Conservation (phyloP, 1,140 invertebrate species). For the Drosophila teissieri region DNA sequence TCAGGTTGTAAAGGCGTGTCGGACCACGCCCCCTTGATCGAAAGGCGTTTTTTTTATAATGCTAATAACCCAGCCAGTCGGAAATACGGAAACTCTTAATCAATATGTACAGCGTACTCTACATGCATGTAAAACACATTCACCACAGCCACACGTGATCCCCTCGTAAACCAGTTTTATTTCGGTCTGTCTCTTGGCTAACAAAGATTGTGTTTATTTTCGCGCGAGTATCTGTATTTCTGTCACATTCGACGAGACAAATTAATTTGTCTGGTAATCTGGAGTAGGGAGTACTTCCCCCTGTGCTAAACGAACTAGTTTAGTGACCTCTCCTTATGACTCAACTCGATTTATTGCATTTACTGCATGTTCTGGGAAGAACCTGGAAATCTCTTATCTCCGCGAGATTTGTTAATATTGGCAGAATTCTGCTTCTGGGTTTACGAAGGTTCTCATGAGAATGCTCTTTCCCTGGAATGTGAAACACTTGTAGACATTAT, state of each 20-base stretch:
- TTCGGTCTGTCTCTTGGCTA: conserved; percentile 43
- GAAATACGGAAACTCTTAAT: conserved; percentile 45
- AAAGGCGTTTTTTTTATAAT: conserved; percentile 17
- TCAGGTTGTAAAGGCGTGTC: conserved; percentile 39
- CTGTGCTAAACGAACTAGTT: conserved; percentile 18
- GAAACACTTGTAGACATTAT: conserved; percentile 26
- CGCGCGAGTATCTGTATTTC: conserved; percentile 21
- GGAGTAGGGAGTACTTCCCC: conserved; percentile 46
- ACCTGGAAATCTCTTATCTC: conserved; percentile 30
- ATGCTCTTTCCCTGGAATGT: conserved; percentile 14
- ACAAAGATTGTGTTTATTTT: conserved; percentile 36
- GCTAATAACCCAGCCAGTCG: conserved; percentile 20
- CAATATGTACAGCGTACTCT: conserved; percentile 3
- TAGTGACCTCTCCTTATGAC: conserved; percentile 29
- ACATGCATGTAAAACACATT: conserved; percentile 32
- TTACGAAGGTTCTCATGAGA: background rate
- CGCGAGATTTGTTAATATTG: background rate
- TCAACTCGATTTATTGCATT: conserved; percentile 26
- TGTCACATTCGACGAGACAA: conserved; percentile 27
- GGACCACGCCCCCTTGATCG: conserved; percentile 20
- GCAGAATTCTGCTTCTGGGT: conserved; percentile 5
- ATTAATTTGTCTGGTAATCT: conserved; percentile 32
- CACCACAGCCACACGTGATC: conserved; percentile 35
- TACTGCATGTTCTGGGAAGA: conserved; percentile 21
- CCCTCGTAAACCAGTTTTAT: conserved; percentile 41